A percentile compares a stretch with the other conserved stretches of the same genome.
phyloP scores from a whole-genome alignment of 2,888 invertebrate species.

The Noctua janthina region DNA sequence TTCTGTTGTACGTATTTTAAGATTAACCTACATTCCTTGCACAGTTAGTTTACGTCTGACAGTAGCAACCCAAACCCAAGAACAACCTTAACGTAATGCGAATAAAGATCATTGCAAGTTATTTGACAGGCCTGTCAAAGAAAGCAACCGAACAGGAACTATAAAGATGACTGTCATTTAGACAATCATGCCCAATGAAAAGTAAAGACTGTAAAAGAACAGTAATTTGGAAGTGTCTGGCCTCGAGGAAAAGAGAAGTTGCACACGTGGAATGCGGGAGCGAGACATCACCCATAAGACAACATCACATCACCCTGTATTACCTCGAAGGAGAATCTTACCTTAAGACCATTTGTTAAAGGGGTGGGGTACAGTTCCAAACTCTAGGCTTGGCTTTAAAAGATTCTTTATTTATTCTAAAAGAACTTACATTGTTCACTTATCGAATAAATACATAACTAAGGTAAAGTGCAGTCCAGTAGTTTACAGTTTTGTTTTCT shows the following conservation, averaged over 20 bases:
- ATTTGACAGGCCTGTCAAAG: background rate
- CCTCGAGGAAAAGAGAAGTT: background rate
- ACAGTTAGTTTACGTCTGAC: background rate
- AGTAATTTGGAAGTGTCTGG: background rate
- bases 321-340: background rate
- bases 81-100: background rate
- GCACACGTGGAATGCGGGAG: background rate
- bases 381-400: background rate
- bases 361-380: background rate
- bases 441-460: too few species aligned
- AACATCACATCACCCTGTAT: background rate
- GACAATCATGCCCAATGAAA: background rate
- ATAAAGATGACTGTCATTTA: background rate
- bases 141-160: background rate
- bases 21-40: slow-evolving; percentile 12
- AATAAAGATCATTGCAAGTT: background rate
- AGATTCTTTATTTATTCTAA: too few species aligned
- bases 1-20: slow-evolving; percentile 70
- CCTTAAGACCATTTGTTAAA: background rate
- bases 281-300: background rate
- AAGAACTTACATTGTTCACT: too few species aligned
- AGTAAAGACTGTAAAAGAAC: background rate
- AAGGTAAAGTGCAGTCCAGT: too few species aligned
- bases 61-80: background rate
- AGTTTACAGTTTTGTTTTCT: too few species aligned